Base-by-base conservation (phyloP, 2,113 vertebrate genomes). In the Scomber scombrus region DNA sequence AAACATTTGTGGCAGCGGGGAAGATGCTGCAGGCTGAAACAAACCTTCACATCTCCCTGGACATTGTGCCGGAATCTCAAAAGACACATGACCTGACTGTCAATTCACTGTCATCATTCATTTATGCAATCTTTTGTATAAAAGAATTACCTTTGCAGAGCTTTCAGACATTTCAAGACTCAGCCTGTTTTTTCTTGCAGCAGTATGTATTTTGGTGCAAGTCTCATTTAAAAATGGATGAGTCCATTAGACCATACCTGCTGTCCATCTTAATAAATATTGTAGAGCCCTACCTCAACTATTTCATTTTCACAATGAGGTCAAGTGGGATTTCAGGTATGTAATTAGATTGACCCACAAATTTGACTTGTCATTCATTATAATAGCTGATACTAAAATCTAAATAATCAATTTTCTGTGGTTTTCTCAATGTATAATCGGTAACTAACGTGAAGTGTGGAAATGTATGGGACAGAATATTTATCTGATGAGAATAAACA, bases 151-250 rank as follows among this genome's bases (percentile, higher is more conserved):
- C 74, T 71, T 43, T 23, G 43, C 47, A 84, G 80, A 79, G 89
- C 85, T 91, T 89, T 90, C 75, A 88, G 82, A 61, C 64, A 72
- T 63, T 78, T 84, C 40, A 46, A 52, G 47, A 40, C 47, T 68
- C 46, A 51, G n/a, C 49, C 16, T 72, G 8, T 50, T 34, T 57
- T 67, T 63, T 62, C 51, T 68, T 58, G 50, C 40, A 51, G 70
- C 69, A 34, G 49, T 23, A 9, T 74, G 68, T 87, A 75, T 89
- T 87, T 89, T 79, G 26, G 15, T 69, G 50, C 66, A 74, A 43
- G 64, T 80, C 6, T 67, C 19, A 62, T 70, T 88, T 62, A 91
- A 93, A 93, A 90, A 90, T 94, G 5, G 3, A 93, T 88, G 87
- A 91, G 51, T 80, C 86, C 86, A 88, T 93, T 88, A 82, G 63